Evolutionary conservation across 2,797 vertebrate species (phyloP).

Genomic region (Coccyzus lansbergi): DNA sequence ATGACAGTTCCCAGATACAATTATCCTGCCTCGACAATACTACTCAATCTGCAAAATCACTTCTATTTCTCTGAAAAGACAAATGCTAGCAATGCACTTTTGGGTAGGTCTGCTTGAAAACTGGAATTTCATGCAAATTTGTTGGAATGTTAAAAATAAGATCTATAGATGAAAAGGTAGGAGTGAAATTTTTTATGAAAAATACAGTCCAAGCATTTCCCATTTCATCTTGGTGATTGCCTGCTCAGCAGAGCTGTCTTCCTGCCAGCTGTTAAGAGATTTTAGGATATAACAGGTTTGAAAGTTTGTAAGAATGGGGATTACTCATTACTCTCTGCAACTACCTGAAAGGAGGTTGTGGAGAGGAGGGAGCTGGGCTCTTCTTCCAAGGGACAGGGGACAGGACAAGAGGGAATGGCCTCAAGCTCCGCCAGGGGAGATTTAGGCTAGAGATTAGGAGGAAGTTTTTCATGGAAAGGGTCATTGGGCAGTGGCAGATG

Average conservation of each 20-base stretch:
- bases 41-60: not conserved
- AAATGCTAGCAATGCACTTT: not conserved
- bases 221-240: not conserved
- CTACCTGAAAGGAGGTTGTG: no score
- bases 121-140: not conserved
- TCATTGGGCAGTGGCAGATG: no score
- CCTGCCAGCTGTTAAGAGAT: not conserved
- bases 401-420: no score
- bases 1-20: not conserved
- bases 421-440: no score
- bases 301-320: not conserved
- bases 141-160: not conserved
- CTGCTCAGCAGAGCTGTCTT: not conserved
- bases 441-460: no score
- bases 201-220: not conserved
- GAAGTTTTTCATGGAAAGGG: no score
- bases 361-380: no score
- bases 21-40: not conserved
- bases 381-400: no score
- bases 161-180: not conserved
- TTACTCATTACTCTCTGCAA: no score
- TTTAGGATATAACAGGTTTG: not conserved
- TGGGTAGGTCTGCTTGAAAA: not conserved
- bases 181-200: not conserved
- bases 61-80: not conserved